Evolutionary conservation across 37 sponge, comb jelly and placozoan genomes (phyloP).

Genomic region (Lycopodina hypogea): DNA sequence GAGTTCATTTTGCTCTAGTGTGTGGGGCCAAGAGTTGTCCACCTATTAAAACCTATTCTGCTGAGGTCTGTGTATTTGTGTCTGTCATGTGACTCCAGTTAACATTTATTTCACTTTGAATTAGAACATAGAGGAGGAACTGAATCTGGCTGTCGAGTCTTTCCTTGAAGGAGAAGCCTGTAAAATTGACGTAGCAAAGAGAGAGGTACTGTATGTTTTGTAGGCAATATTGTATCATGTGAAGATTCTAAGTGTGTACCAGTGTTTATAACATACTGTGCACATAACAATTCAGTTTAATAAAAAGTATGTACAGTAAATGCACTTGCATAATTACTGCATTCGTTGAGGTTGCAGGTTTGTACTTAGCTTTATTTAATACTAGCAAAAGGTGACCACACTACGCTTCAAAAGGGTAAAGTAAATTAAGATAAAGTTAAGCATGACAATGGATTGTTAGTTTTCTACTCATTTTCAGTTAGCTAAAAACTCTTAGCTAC

Average conservation of each 20-base stretch:
- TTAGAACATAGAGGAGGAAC: slow-evolving; percentile 78
- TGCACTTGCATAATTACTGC: too few relatives aligned
- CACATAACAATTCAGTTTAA: too few relatives aligned
- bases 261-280: not conserved
- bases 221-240: slow-evolving; percentile 2
- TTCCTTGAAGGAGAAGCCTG: slow-evolving; percentile 75
- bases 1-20: slow-evolving; percentile 96
- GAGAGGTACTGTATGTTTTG: too few relatives aligned
- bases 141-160: slow-evolving; percentile 67
- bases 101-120: not conserved
- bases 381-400: too few relatives aligned
- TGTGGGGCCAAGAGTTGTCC: slow-evolving; percentile 98
- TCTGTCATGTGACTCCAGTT: not conserved
- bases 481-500: too few relatives aligned
- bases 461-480: too few relatives aligned
- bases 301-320: too few relatives aligned
- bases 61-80: slow-evolving; percentile 44
- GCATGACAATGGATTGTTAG: too few relatives aligned
- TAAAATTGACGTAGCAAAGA: slow-evolving; percentile 52
- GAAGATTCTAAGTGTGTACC: not conserved
- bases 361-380: too few relatives aligned
- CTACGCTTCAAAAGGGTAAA: too few relatives aligned
- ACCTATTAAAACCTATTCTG: slow-evolving; percentile 88
- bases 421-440: too few relatives aligned
- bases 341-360: too few relatives aligned